Conservation (phyloP, 2,113 vertebrate species). For the Catagonus wagneri region DNA sequence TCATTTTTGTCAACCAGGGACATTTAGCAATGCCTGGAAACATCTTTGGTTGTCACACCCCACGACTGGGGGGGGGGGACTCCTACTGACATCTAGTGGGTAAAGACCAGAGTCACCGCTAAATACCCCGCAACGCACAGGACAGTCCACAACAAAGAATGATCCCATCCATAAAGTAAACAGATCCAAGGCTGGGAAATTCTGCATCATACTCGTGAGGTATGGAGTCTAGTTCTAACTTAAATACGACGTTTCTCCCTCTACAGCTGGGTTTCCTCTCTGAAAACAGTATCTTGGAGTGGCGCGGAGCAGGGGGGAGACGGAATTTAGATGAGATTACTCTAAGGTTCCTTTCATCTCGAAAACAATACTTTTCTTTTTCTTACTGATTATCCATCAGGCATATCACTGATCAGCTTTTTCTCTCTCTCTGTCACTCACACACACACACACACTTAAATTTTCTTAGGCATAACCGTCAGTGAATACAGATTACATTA, state of each 20-base stretch:
- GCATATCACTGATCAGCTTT: neutral
- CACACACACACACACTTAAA: neutral
- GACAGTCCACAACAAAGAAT: neutral
- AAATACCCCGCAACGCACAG: neutral
- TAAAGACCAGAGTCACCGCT: neutral
- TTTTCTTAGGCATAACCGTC: neutral
- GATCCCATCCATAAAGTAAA: neutral
- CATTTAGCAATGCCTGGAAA: neutral
- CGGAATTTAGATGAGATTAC: neutral
- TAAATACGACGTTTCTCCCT: neutral
- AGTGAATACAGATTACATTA: neutral
- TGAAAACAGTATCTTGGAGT: neutral
- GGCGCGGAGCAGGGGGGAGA: neutral
- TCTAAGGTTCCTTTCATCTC: constrained; percentile 10
- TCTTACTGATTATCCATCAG: neutral
- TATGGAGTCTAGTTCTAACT: neutral
- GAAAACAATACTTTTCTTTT: constrained; percentile 2
- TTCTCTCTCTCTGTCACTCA: neutral
- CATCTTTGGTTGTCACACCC: neutral
- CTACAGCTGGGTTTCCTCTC: neutral
- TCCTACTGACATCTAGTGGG: constrained; percentile 23
- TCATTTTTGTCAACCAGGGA: neutral
- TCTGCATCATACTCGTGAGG: neutral
- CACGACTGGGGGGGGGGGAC: rapidly evolving
- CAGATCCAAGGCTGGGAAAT: neutral